These are phyloP conservation scores for Clivina fossor DNA, from an alignment of 2,888 invertebrate genomes.

Conservation along the genomic window DNA sequence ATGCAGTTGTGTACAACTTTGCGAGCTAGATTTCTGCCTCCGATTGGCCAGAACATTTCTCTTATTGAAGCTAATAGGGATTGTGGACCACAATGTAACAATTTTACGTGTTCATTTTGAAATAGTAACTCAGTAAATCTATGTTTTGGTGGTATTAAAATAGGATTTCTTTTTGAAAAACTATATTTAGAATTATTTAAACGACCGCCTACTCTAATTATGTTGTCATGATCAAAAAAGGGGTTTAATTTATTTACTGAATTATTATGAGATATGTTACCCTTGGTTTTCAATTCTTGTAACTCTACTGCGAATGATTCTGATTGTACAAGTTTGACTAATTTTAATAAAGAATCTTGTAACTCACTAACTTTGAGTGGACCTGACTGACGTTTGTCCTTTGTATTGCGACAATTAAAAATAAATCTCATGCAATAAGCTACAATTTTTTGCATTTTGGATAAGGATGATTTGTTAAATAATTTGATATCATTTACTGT, in stretches of 20 bases:
- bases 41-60: conserved; percentile 35
- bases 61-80: conserved; percentile 5
- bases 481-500: background rate
- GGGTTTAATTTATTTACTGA: too few relatives aligned
- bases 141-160: background rate
- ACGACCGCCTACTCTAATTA: conserved; percentile 5
- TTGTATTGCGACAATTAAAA: background rate
- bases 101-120: conserved; percentile 3
- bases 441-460: background rate
- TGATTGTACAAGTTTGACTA: background rate
- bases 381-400: background rate
- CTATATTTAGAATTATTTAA: background rate
- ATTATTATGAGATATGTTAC: background rate
- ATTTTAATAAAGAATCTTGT: too few relatives aligned
- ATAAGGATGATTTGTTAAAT: background rate
- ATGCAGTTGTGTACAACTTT: conserved; percentile 26
- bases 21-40: conserved; percentile 30
- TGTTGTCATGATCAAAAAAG: background rate
- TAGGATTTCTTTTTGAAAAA: background rate
- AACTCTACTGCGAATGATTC: background rate
- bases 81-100: conserved; percentile 25
- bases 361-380: background rate
- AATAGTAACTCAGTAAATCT: background rate
- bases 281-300: background rate
- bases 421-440: background rate